Percentiles rank a stretch among this genome's conserved stretches.
Evolutionary conservation across 2,113 vertebrate species (phyloP).

Genomic region (Chionomys nivalis): DNA sequence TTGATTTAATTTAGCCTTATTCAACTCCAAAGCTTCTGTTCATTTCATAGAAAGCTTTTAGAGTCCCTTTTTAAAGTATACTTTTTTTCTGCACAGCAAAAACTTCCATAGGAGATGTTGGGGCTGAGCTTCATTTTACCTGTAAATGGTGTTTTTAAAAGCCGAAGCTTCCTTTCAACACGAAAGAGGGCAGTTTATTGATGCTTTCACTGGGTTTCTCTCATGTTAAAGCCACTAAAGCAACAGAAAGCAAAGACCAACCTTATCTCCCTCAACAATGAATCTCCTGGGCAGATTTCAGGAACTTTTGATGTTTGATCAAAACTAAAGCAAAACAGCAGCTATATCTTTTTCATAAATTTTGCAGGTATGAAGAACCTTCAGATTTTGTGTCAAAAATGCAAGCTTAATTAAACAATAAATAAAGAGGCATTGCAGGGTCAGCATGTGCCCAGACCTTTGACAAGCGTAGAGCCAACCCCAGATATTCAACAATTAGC

Average conservation of each 20-base stretch:
- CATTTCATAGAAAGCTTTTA: not conserved
- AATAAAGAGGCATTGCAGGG: not conserved
- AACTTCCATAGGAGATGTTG: constrained; percentile 37
- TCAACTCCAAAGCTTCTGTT: not conserved
- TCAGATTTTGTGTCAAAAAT: not conserved
- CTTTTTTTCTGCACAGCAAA: constrained; percentile 2
- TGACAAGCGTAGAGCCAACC: not conserved
- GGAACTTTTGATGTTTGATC: constrained; percentile 9
- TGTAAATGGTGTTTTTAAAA: constrained; percentile 47
- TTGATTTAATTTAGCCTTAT: not conserved
- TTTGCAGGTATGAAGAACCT: not conserved
- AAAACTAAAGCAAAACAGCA: constrained; percentile 7
- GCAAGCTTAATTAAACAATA: not conserved
- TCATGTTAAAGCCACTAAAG: constrained; percentile 17
- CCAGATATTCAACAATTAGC: not conserved
- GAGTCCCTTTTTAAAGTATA: constrained; percentile 36
- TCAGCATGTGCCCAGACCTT: not conserved
- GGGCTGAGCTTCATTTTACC: constrained; percentile 25
- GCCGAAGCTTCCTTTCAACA: constrained; percentile 30
- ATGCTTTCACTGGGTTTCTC: constrained; percentile 4
- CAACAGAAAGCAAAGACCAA: constrained; percentile 38
- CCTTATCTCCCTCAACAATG: constrained; percentile 13
- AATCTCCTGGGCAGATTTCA: not conserved
- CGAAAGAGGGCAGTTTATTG: not conserved
- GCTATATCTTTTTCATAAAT: not conserved